Conservation (phyloP, 2,113 vertebrate genomes). For the Procavia capensis region DNA sequence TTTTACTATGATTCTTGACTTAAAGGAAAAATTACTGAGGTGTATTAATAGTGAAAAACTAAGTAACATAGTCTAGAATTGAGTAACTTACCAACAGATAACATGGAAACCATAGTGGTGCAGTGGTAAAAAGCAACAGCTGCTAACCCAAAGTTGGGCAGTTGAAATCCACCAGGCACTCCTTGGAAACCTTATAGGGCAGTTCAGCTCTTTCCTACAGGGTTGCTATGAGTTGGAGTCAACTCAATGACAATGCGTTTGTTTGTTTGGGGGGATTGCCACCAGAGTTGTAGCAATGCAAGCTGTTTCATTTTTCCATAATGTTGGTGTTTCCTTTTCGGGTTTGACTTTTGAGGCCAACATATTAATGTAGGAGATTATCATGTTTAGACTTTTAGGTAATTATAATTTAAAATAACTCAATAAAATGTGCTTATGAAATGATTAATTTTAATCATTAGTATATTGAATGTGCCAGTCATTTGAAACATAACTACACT, state of each 20-base stretch:
- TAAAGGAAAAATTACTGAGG: neutral
- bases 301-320: neutral
- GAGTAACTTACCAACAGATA: neutral
- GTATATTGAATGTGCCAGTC: neutral
- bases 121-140: too few species aligned
- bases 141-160: too few species aligned
- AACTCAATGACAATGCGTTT: too few species aligned
- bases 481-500: neutral
- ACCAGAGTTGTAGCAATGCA: neutral
- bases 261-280: too few species aligned
- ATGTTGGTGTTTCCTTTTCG: neutral
- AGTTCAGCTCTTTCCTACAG: too few species aligned
- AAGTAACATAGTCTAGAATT: neutral
- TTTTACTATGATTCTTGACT: neutral
- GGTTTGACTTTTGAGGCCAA: neutral
- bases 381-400: neutral
- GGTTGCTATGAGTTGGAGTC: too few species aligned
- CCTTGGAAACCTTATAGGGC: too few species aligned
- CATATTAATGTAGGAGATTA: neutral
- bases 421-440: neutral
- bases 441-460: neutral
- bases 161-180: too few species aligned
- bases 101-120: too few species aligned
- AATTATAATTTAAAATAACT: neutral
- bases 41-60: neutral